These are phyloP conservation scores for Dendrolimus houi DNA, from an alignment of 2,888 invertebrate species.

Conservation along the genomic window DNA sequence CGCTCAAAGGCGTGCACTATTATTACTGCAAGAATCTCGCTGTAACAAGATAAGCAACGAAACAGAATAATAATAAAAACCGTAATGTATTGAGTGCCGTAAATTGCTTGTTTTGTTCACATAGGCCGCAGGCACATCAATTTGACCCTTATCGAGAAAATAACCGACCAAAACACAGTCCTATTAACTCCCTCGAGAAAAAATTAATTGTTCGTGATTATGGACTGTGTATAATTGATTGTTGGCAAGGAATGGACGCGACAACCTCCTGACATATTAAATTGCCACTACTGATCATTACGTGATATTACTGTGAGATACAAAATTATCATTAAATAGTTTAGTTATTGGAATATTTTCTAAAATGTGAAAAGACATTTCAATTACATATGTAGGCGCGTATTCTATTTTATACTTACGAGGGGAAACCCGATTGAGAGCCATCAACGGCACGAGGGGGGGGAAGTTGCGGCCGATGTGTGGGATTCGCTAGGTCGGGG, in stretches of 20 bases:
- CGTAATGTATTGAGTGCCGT: slow-evolving; percentile 51
- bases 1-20: slow-evolving; percentile 23
- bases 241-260: slow-evolving; percentile 44
- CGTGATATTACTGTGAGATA: no score
- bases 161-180: slow-evolving; percentile 59
- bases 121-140: slow-evolving; percentile 60
- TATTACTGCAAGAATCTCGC: slow-evolving; percentile 35
- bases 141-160: slow-evolving; percentile 70
- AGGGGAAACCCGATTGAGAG: no score
- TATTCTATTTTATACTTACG: no score
- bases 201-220: slow-evolving; percentile 68
- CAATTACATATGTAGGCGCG: no score
- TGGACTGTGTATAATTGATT: slow-evolving; percentile 65
- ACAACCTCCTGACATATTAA: slow-evolving; percentile 29
- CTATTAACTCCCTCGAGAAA: slow-evolving; percentile 55
- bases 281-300: slow-evolving; percentile 20
- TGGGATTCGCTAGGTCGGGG: no score
- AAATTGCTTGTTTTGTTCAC: slow-evolving; percentile 62
- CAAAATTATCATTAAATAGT: no score
- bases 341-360: no score
- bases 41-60: slow-evolving; percentile 45
- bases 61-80: slow-evolving; percentile 53
- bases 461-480: no score
- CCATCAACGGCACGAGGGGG: no score
- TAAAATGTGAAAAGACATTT: no score